These are phyloP conservation scores for Drosophila kuntzei DNA, from an alignment of 2,888 invertebrate genomes.

Conservation along the genomic window DNA sequence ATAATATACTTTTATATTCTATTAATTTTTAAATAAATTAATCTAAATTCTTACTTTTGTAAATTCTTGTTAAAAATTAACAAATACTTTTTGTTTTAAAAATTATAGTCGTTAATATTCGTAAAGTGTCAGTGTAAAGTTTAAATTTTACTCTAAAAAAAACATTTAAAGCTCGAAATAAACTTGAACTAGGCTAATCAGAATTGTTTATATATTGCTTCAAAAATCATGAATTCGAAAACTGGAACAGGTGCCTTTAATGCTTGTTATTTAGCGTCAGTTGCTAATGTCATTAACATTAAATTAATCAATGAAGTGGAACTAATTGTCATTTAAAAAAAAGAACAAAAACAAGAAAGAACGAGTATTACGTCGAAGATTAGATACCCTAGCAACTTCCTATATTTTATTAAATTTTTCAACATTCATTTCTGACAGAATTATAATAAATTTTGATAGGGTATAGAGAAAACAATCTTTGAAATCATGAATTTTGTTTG, in stretches of 20 bases:
- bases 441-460: background rate
- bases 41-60: too few relatives aligned
- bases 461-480: background rate
- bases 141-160: too few relatives aligned
- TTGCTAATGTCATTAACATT: constrained; percentile 1
- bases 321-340: background rate
- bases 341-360: background rate
- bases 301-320: background rate
- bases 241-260: background rate
- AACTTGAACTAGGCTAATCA: background rate
- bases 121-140: too few relatives aligned
- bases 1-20: too few relatives aligned
- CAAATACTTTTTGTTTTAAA: too few relatives aligned
- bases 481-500: background rate
- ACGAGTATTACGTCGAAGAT: background rate
- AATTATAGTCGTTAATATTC: too few relatives aligned
- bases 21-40: too few relatives aligned
- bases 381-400: background rate
- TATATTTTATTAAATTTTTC: too few relatives aligned
- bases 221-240: background rate
- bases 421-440: background rate
- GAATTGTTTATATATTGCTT: background rate
- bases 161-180: too few relatives aligned
- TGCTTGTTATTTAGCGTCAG: background rate
- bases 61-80: too few relatives aligned